Conservation (phyloP, 2,113 vertebrate genomes). For the Colaptes auratus region DNA sequence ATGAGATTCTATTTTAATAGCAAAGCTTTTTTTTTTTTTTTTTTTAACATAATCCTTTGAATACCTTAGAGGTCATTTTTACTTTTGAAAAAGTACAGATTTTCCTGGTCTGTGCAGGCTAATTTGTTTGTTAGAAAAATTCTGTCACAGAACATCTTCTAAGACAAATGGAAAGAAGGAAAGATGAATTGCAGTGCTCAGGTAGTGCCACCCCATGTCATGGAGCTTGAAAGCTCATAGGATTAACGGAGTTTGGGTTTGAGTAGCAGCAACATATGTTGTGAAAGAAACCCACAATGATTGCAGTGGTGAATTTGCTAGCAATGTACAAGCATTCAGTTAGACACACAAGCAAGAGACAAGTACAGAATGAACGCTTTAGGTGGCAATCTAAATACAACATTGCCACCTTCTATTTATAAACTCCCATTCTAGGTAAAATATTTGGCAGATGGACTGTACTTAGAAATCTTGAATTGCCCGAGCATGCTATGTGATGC, state of each 20-base stretch:
- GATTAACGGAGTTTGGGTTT: not conserved
- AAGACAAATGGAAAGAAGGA: not conserved
- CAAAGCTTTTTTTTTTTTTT: slow-evolving; percentile 4
- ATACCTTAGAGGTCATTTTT: slow-evolving; percentile 72
- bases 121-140: slow-evolving; percentile 14
- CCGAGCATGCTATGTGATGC: not conserved
- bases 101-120: slow-evolving; percentile 4
- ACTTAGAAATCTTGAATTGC: not conserved
- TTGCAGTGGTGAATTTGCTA: not conserved
- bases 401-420: not conserved
- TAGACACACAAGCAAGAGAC: not conserved
- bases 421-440: not conserved
- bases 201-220: not conserved
- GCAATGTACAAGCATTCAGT: not conserved
- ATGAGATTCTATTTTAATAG: slow-evolving; percentile 74
- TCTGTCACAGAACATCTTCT: not conserved
- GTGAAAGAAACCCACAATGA: not conserved
- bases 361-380: not conserved
- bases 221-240: not conserved
- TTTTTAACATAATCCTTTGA: slow-evolving; percentile 68
- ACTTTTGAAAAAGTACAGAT: slow-evolving; percentile 52
- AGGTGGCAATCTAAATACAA: not conserved
- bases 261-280: not conserved
- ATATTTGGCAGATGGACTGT: not conserved
- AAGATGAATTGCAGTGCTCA: not conserved